Evolutionary conservation across 2,888 invertebrate species (phyloP), one percentile per base, ranked within the genome.

Genomic region (Hypomecis punctinalis): DNA sequence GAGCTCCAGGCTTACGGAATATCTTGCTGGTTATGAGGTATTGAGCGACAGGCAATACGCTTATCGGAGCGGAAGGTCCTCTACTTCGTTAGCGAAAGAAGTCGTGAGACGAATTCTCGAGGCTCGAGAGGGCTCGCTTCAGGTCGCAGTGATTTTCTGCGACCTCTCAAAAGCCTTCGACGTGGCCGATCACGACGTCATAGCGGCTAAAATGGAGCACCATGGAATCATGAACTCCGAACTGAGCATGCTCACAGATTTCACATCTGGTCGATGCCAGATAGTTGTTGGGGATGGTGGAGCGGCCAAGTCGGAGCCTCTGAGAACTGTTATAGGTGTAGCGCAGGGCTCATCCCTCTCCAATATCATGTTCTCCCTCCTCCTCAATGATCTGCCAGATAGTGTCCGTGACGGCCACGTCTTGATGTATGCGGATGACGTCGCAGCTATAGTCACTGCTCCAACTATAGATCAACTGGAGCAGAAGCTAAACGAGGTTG

Each of bases 141-240:
- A 48, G 7, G 48, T 48, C 33, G 35, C 48, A 1, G 35, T 47
- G 1, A 56, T 47, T 3, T 56, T 56, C 39, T 56, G 56, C 6
- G 56, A 56, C 23, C 39, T 56, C 1, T 56, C 56, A 6, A 57
- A 48, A 8, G 57, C 57, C 2, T 57, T 57, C 33, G 57, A 57
- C 8, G 48, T 40, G 6, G 48, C 48, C 0, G 56, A 56, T 11
- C 58, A 51, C 10, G 10, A 6, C n/a, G 43, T 59, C 6, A 13
- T 59, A 0, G 42, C 43, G 3, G 58, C 51, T 0, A 59, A 59
- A 11, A 43, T 51, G 51, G n/a, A 11, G 5, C 35, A 58, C 23
- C 11, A 49, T 11, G 48, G 56, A 0, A 47, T 56, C 23, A 7
- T 10, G 4, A 39, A 33, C 0, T 0, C 39, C 5, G 10, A 48